Evolutionary conservation across 2,797 vertebrate species (phyloP), one percentile per base, ranked within the genome.

Genomic region (Pseudotriccus pelzelni): DNA sequence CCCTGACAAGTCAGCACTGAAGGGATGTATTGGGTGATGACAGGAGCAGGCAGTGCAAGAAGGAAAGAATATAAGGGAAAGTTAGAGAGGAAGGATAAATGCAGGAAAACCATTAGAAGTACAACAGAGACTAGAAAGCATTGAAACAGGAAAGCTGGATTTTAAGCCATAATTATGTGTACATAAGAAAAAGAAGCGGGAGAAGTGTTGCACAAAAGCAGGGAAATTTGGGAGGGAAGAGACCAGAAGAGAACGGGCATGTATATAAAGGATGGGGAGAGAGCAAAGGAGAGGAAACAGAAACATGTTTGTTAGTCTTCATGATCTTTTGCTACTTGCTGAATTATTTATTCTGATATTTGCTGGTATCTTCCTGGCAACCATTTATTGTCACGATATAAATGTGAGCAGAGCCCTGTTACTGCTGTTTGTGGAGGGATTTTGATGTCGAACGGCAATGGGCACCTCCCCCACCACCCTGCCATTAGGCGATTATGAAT

Each of bases 401-500:
- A 94, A 90, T 76, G 88, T 77, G 77, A 77, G 74, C 74, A 96
- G 73, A 88, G 70, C 68, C 36, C 77, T 0, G 9, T 70, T 86
- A 44, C 83, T 87, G 91, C 83, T 85, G 37, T 60, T 94, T 24
- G 88, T 90, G 78, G 55, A 84, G 90, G 93, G 96, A 96, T 97
- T 96, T 93, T 89, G 83, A 60, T 50, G 85, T 67, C 68, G 80
- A 94, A 81, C 1, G 6, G 83, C 80, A 79, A 12, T 0, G 14
- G 49, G 70, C 87, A 90, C 77, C 83, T 91, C 83, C 79, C 83
- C 83, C 95, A 44, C 20, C 46, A 22, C 74, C 52, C 87, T 43
- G 75, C 89, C 93, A 96, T 93, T 89, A 91, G 90, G 81, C 34
- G 85, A 97, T 97, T 96, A 97, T 91, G 94, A 95, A 95, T 95